Evolutionary conservation across 2,113 vertebrate genomes (phyloP).

Genomic region (Helogale parvula): DNA sequence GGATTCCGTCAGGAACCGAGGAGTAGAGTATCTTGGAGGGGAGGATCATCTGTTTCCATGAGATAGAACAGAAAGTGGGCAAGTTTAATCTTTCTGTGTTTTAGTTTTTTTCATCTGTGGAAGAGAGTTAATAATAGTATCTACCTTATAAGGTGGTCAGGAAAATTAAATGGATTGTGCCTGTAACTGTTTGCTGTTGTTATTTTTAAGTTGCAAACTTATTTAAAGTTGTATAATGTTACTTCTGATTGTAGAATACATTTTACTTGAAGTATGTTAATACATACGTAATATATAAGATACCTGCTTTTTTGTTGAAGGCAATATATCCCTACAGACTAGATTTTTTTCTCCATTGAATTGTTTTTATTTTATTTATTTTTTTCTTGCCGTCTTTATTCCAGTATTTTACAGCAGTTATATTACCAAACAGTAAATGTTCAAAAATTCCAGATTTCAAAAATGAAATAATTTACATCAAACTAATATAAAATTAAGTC

Average conservation of each 20-base stretch:
- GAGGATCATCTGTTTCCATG: neutral
- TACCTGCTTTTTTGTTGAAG: neutral
- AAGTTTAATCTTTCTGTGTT: neutral
- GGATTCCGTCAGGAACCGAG: neutral
- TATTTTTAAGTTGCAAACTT: neutral
- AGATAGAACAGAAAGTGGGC: neutral
- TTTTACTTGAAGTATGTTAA: slow-evolving; percentile 33
- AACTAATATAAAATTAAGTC: slow-evolving; percentile 90
- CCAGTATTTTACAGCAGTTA: slow-evolving; percentile 99
- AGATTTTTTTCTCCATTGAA: slow-evolving; percentile 8
- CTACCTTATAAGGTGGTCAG: neutral
- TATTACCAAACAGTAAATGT: slow-evolving; percentile 99
- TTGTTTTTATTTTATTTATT: neutral
- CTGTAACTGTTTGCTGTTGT: neutral
- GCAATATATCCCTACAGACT: neutral
- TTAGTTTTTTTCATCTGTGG: slow-evolving; percentile 19
- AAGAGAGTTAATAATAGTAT: neutral
- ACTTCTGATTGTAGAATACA: neutral
- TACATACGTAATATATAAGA: neutral
- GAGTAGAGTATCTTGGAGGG: neutral
- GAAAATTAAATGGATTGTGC: slow-evolving; percentile 1
- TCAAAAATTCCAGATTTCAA: slow-evolving; percentile 92
- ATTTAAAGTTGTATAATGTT: neutral
- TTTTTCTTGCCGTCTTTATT: slow-evolving; percentile 97
- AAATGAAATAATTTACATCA: slow-evolving; percentile 97